These are phyloP conservation scores for Hypolimnas misippus DNA, from an alignment of 2,888 invertebrate species.

Conservation along the genomic window DNA sequence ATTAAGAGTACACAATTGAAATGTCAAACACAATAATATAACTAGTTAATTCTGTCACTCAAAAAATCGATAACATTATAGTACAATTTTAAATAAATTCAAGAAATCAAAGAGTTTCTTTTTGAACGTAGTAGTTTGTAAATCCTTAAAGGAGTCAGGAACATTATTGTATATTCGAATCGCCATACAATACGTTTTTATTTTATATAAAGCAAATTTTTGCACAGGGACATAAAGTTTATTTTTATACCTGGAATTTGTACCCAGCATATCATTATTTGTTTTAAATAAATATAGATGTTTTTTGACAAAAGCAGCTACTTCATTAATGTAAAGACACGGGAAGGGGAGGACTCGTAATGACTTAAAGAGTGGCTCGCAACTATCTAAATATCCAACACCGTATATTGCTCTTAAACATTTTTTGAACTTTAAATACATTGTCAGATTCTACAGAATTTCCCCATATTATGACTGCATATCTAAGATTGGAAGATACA, in stretches of 20 bases:
- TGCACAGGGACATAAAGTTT: not conserved
- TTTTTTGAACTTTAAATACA: slow-evolving; percentile 22
- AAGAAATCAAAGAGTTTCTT: too few species aligned
- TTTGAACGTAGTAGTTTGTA: too few species aligned
- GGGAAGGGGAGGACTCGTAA: slow-evolving; percentile 4
- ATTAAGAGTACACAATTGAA: too few species aligned
- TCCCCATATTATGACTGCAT: slow-evolving; percentile 35
- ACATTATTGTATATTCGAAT: slow-evolving; percentile 3
- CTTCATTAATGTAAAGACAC: not conserved
- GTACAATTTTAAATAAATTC: too few species aligned
- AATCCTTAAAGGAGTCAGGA: not conserved
- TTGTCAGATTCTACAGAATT: slow-evolving; percentile 19
- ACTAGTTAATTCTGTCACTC: too few species aligned
- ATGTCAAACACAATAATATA: too few species aligned
- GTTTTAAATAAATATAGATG: not conserved
- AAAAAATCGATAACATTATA: not conserved
- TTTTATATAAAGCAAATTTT: not conserved
- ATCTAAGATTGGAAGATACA: slow-evolving; percentile 29
- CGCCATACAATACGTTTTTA: not conserved
- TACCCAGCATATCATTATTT: slow-evolving; percentile 1
- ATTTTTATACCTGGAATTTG: not conserved
- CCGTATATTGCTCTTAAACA: slow-evolving; percentile 9
- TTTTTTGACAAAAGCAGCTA: not conserved
- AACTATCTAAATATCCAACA: slow-evolving; percentile 8
- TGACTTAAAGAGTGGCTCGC: slow-evolving; percentile 10